Percentiles rank a stretch among this genome's conserved stretches.
Conservation (phyloP, 2,113 vertebrate species). For the Dromas ardeola region DNA sequence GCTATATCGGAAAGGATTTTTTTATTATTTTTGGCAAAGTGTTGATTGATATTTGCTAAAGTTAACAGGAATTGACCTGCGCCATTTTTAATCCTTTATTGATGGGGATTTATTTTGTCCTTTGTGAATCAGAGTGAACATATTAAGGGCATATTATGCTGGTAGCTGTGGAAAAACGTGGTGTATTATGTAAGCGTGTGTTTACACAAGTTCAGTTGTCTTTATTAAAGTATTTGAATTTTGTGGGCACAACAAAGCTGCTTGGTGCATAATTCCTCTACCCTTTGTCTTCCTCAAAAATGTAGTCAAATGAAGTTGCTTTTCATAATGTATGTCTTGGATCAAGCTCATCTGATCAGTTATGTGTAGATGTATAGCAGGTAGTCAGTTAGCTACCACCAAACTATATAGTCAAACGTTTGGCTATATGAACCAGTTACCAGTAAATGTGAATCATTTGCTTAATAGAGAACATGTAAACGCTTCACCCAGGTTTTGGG, state of each 20-base stretch:
- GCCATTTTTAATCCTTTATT: conserved; percentile 60
- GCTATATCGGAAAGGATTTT: neutral
- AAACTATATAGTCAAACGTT: neutral
- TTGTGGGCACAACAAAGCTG: neutral
- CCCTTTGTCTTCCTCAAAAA: neutral
- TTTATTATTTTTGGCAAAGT: conserved; percentile 33
- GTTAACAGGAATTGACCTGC: conserved; percentile 49
- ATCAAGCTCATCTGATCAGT: neutral
- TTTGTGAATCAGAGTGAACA: conserved; percentile 42
- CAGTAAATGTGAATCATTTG: rapidly evolving
- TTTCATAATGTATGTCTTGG: neutral
- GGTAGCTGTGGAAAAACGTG: conserved; percentile 49
- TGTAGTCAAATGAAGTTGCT: neutral
- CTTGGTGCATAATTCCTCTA: neutral
- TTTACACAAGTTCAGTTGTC: neutral
- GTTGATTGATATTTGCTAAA: conserved; percentile 43
- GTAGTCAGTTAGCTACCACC: neutral
- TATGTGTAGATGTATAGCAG: neutral
- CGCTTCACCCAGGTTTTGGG: neutral
- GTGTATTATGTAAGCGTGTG: neutral
- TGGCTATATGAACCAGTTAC: neutral
- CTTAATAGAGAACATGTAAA: neutral
- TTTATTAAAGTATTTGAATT: neutral
- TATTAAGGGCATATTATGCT: conserved; percentile 59
- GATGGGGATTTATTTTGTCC: conserved; percentile 52